Conservation (phyloP, 2,113 vertebrate genomes). For the Corynorhinus townsendii region DNA sequence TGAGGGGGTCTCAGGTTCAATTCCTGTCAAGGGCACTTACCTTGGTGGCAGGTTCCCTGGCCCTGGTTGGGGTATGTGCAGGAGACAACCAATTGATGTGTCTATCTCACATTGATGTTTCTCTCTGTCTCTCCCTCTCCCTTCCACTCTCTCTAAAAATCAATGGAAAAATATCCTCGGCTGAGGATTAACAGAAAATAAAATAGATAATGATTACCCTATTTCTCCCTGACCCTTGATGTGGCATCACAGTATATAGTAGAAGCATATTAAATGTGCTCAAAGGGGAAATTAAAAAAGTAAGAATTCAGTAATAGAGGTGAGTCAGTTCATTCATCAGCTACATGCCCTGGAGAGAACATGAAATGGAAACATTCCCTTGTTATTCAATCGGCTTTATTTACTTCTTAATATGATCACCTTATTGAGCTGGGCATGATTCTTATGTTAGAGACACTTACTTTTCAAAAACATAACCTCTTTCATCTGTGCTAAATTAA, state of each 20-base stretch:
- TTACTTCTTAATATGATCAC: slow-evolving; percentile 31
- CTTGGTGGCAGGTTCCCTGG: no score
- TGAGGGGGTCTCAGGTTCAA: no score
- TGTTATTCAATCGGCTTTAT: slow-evolving; percentile 31
- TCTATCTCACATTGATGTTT: no score
- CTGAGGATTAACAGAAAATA: no score
- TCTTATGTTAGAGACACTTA: slow-evolving; percentile 36
- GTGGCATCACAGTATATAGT: neutral
- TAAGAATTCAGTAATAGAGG: neutral
- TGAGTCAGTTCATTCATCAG: neutral
- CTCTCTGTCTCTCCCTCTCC: no score
- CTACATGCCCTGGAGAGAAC: neutral
- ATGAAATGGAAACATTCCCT: neutral
- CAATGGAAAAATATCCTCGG: no score
- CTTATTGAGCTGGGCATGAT: slow-evolving; percentile 12
- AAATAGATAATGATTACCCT: neutral
- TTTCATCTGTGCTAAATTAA: slow-evolving; percentile 44
- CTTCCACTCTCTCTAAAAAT: no score
- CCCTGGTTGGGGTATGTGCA: no score
- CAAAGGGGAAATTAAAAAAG: slow-evolving; percentile 7
- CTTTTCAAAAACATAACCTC: slow-evolving; percentile 43
- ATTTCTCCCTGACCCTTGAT: neutral
- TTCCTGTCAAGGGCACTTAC: no score
- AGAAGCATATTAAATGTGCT: neutral
- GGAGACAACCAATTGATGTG: no score